A percentile compares a stretch with the other conserved stretches of the same genome.
phyloP scores from a whole-genome alignment of 2,888 invertebrate species.

The Hofmannophila pseudospretella region DNA sequence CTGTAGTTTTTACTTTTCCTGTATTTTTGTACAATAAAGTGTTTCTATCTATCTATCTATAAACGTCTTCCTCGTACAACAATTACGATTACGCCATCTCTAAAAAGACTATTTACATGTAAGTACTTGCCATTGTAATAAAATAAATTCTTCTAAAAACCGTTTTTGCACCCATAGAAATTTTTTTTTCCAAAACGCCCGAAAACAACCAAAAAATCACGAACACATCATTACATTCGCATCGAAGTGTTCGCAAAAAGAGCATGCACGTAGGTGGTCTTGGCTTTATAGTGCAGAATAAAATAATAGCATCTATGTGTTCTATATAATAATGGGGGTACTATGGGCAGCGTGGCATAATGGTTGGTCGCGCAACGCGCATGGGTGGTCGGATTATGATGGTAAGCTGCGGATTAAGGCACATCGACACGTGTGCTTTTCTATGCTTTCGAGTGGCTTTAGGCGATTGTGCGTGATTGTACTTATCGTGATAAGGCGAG shows the following conservation, averaged over 20 bases:
- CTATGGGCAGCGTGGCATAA: constrained; percentile 50
- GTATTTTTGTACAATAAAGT: too few species aligned
- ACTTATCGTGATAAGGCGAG: constrained; percentile 33
- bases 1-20: too few species aligned
- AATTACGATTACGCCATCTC: too few species aligned
- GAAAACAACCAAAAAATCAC: constrained; percentile 66
- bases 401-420: constrained; percentile 65
- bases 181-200: constrained; percentile 26
- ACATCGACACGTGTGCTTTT: constrained; percentile 71
- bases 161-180: too few species aligned
- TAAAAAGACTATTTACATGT: too few species aligned
- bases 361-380: constrained; percentile 40
- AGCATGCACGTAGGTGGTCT: constrained; percentile 64
- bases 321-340: constrained; percentile 69
- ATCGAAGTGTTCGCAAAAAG: constrained; percentile 45
- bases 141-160: too few species aligned
- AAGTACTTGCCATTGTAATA: too few species aligned
- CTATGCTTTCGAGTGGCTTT: constrained; percentile 58
- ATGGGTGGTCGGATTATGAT: constrained; percentile 73
- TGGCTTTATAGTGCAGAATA: constrained; percentile 62
- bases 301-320: constrained; percentile 68
- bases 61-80: too few species aligned
- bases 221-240: constrained; percentile 68
- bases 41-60: too few species aligned
- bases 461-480: constrained; percentile 52